phyloP scores from a whole-genome alignment of 2,113 vertebrate species.

The Hyaena hyaena region DNA sequence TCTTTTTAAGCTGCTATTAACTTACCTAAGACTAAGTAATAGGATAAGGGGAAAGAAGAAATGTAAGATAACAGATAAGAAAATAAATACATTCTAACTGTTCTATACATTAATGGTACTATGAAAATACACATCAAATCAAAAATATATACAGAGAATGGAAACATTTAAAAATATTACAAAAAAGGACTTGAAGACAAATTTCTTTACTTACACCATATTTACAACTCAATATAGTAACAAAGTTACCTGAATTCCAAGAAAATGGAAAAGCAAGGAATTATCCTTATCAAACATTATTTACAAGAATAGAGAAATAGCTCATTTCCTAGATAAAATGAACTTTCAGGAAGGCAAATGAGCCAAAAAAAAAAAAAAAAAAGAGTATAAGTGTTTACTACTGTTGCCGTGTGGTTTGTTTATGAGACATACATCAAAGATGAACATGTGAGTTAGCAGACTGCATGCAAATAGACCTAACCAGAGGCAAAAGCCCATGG shows the following conservation, averaged over 20 bases:
- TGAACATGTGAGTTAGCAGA: not conserved
- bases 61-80: not conserved
- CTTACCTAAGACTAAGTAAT: not conserved
- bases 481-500: not conserved
- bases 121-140: not conserved
- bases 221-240: not conserved
- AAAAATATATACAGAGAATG: not conserved
- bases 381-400: not conserved
- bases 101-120: not conserved
- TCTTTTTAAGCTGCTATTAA: not conserved
- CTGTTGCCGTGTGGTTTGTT: not conserved
- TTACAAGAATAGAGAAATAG: not conserved
- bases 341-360: not conserved
- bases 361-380: not conserved
- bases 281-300: not conserved
- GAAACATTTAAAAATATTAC: not conserved
- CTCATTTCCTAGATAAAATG: not conserved
- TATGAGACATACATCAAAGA: not conserved
- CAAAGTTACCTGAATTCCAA: not conserved
- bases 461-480: not conserved
- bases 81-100: not conserved
- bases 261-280: not conserved
- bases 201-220: not conserved
- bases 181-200: not conserved
- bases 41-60: not conserved